Evolutionary conservation across 2,797 vertebrate species (phyloP).

Genomic region (Catamblyrhynchus diadema): DNA sequence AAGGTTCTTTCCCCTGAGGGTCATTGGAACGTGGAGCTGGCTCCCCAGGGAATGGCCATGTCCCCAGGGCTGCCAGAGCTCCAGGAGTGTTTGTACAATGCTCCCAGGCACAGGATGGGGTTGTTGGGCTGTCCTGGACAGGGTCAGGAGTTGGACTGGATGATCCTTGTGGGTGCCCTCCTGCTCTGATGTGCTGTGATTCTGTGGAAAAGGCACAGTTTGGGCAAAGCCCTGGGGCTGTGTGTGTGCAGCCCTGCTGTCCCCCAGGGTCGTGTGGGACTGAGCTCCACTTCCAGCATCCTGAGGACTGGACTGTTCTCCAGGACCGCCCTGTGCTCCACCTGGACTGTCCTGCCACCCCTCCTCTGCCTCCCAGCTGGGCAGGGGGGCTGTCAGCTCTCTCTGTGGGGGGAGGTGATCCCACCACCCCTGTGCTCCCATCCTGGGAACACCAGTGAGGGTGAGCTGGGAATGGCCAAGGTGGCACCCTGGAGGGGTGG

Average conservation of each 20-base stretch:
- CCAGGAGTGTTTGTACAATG: accelerated
- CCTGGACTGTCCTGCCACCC: neutral
- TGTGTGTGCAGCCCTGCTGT: neutral
- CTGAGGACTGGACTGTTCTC: neutral
- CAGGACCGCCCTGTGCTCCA: neutral
- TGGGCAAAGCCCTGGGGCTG: neutral
- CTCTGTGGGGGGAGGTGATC: neutral
- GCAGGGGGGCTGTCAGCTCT: neutral
- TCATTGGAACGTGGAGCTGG: neutral
- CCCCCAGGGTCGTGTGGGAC: accelerated
- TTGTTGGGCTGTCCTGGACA: neutral
- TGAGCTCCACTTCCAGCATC: neutral
- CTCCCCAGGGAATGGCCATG: neutral
- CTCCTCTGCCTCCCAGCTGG: neutral
- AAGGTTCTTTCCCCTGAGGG: neutral
- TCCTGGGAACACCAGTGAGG: neutral
- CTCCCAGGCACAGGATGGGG: neutral
- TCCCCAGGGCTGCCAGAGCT: neutral
- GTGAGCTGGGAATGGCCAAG: neutral
- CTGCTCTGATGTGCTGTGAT: neutral
- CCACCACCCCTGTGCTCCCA: accelerated
- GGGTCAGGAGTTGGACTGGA: neutral
- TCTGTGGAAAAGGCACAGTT: neutral
- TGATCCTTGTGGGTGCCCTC: neutral
- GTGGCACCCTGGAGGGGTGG: accelerated